phyloP scores from a whole-genome alignment of 2,797 vertebrate genomes.

The Micrastur ruficollis region DNA sequence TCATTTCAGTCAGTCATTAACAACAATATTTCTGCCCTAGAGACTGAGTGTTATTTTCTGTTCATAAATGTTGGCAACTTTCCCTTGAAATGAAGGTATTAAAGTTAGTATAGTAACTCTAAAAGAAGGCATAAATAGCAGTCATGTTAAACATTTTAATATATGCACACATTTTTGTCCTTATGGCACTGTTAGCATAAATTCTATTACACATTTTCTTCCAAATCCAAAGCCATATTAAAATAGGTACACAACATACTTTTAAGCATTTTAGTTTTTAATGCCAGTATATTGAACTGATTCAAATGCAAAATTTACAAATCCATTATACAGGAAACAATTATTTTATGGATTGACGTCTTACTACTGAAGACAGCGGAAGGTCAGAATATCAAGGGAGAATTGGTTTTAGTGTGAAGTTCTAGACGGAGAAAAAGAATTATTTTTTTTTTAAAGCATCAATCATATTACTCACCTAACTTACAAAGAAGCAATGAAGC shows the following conservation, averaged over 20 bases:
- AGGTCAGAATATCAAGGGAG: neutral
- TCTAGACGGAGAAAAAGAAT: neutral
- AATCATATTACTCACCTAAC: neutral
- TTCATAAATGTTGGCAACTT: neutral
- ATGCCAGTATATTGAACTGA: neutral
- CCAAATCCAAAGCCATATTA: neutral
- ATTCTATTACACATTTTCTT: neutral
- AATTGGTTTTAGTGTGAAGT: neutral
- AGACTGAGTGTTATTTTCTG: neutral
- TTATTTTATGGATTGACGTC: neutral
- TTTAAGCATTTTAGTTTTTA: neutral
- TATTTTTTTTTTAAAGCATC: neutral
- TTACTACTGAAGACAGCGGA: neutral
- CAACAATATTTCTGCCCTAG: neutral
- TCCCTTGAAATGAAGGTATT: neutral
- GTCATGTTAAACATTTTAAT: neutral
- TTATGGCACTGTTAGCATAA: neutral
- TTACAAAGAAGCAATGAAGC: neutral
- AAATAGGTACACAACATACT: neutral
- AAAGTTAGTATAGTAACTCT: neutral
- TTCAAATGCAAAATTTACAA: neutral
- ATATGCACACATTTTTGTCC: neutral
- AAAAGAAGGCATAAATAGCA: neutral
- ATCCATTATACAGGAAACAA: neutral
- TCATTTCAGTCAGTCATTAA: neutral